These are phyloP conservation scores for Pseudorhombus dupliciocellatus DNA, from an alignment of 2,113 vertebrate genomes.

Conservation along the genomic window DNA sequence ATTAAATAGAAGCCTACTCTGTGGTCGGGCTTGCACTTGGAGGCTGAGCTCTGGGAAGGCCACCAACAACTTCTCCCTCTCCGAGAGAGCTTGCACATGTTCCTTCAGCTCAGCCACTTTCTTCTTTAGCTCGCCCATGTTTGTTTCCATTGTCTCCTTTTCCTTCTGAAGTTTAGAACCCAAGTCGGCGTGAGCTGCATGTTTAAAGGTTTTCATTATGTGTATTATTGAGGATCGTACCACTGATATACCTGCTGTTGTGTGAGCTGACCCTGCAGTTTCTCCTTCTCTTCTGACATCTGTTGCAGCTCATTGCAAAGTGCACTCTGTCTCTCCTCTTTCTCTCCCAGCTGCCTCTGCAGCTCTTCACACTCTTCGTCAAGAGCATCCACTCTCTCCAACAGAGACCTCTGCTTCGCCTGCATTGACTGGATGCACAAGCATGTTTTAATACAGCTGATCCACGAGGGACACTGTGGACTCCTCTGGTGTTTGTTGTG, in stretches of 20 bases:
- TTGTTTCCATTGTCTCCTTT: constrained; percentile 79
- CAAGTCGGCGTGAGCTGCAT: constrained; percentile 45
- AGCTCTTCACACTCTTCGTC: constrained; percentile 87
- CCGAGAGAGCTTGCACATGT: constrained; percentile 69
- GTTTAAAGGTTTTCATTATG: not conserved
- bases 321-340: constrained; percentile 77
- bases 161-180: constrained; percentile 77
- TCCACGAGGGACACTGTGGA: constrained; percentile 2
- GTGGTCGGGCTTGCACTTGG: constrained; percentile 68
- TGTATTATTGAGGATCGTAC: not conserved
- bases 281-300: constrained; percentile 70
- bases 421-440: constrained; percentile 84
- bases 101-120: constrained; percentile 71
- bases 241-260: constrained; percentile 83
- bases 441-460: not conserved
- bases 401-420: constrained; percentile 85
- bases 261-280: constrained; percentile 71
- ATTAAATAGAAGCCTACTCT: constrained; percentile 80
- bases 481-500: not conserved
- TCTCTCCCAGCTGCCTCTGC: constrained; percentile 77
- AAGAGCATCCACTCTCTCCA: constrained; percentile 85
- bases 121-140: constrained; percentile 62
- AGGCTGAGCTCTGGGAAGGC: constrained; percentile 88
- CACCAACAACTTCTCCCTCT: constrained; percentile 88
- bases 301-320: constrained; percentile 73